Base-by-base conservation (phyloP, 2,113 vertebrate genomes). In the Zosterops japonicus region DNA sequence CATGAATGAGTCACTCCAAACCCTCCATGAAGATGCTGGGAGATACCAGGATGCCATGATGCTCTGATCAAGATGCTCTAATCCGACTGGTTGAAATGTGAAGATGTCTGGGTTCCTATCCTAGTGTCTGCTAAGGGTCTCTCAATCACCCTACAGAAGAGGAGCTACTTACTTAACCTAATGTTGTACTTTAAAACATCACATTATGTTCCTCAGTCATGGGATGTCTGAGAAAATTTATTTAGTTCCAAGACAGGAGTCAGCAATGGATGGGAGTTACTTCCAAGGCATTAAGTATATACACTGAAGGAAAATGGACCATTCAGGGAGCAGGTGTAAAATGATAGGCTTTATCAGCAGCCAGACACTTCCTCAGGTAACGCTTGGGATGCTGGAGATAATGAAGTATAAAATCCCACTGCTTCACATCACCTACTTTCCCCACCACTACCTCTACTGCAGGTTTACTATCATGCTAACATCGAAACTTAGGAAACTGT, bases 301-400 rank as follows among this genome's bases (percentile, higher is more conserved):
- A 35, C 3, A 9, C 36, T 53, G 50, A 63, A 91, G 71, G 44
- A 88, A 93, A 95, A 87, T 0, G 2, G n/a, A 50, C 31, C 29
- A 33, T 55, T 95, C 77, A 83, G 9, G 9, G 8, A 76, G 19
- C 29, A 87, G 71, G 42, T 77, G 63, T 89, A 85, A 95, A 94
- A 69, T 35, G 50, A 91, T 18, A 95, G 24, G 8, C 42, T 47
- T 94, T 87, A 95, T 55, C 78, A 82, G 82, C 71, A 93, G 75
- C 39, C 74, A 91, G 77, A 23, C 72, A 74, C 78, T 83, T 94
- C 93, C 87, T 87, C 71, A 63, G 55, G 68, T 82, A 84, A 60
- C 1, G 0, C 57, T n/a, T 59, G 24, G 67, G 55, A 95, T 41
- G 42, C 1, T 42, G 39, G 33, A 94, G 88, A 93, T 81, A 96